Evolutionary conservation across 2,113 vertebrate species (phyloP).

Genomic region (Okapia johnstoni): DNA sequence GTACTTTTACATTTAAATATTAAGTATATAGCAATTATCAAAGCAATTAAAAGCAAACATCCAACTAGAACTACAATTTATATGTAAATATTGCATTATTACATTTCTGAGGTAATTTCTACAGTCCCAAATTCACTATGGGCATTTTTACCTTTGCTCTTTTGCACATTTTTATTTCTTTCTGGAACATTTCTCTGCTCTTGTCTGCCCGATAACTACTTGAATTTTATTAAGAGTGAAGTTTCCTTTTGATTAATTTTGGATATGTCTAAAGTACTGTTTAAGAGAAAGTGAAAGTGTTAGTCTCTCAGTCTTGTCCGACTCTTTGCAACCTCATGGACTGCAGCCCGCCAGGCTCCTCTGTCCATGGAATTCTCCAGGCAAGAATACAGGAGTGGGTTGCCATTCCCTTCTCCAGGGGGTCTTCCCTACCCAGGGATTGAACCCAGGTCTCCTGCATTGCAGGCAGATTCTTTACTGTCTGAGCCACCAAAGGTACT

Average conservation of each 20-base stretch:
- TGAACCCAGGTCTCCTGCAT: neutral
- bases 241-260: neutral
- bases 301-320: neutral
- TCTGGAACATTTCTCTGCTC: neutral
- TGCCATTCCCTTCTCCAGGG: neutral
- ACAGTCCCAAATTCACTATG: neutral
- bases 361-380: neutral
- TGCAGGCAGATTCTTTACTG: neutral
- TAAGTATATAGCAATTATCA: neutral
- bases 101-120: neutral
- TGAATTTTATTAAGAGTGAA: neutral
- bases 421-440: neutral
- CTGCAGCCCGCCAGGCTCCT: neutral
- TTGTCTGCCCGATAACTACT: neutral
- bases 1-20: neutral
- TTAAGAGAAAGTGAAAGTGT: neutral
- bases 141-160: neutral
- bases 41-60: neutral
- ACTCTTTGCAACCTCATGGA: neutral
- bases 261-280: neutral
- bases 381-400: neutral
- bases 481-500: neutral
- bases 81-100: neutral
- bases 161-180: neutral
- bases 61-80: neutral